Percentiles rank a stretch among this genome's conserved stretches.
phyloP scores from a whole-genome alignment of 2,113 vertebrate genomes.

The Polypterus bichir region DNA sequence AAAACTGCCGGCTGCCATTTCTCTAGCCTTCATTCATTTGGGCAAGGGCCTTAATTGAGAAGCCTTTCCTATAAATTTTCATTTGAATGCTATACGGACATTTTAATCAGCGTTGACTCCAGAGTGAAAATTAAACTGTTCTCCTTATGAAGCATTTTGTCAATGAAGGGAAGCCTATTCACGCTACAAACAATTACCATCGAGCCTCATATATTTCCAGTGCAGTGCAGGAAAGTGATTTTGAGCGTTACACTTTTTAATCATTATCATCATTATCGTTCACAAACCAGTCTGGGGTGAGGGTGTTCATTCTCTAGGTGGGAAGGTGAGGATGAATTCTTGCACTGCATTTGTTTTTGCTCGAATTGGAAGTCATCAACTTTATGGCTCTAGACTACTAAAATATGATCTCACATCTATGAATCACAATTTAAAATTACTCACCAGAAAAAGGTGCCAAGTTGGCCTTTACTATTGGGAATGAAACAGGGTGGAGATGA shows the following conservation, averaged over 20 bases:
- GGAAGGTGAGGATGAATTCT: background rate
- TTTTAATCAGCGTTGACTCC: conserved; percentile 53
- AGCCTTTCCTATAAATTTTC: conserved; percentile 31
- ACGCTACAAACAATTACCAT: conserved; percentile 1
- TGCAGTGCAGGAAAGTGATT: conserved; percentile 16
- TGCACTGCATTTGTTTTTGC: background rate
- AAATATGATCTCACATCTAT: too few species aligned
- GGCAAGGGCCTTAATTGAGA: conserved; percentile 43
- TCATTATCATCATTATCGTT: too few species aligned
- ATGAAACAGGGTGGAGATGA: too few species aligned
- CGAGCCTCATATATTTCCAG: conserved; percentile 31
- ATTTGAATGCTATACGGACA: conserved; percentile 47
- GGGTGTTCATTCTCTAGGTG: too few species aligned
- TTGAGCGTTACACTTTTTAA: too few species aligned
- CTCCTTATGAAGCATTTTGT: conserved; percentile 25
- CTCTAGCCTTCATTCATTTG: conserved; percentile 35
- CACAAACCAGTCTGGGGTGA: too few species aligned
- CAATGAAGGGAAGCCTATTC: conserved; percentile 14
- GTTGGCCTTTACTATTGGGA: too few species aligned
- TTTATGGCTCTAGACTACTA: background rate
- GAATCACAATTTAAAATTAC: too few species aligned
- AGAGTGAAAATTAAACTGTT: conserved; percentile 20
- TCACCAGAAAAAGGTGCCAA: too few species aligned
- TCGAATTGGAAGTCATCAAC: background rate
- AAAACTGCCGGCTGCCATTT: conserved; percentile 40